Base-by-base conservation (phyloP, 2,888 invertebrate genomes). In the Metalampra italica region DNA sequence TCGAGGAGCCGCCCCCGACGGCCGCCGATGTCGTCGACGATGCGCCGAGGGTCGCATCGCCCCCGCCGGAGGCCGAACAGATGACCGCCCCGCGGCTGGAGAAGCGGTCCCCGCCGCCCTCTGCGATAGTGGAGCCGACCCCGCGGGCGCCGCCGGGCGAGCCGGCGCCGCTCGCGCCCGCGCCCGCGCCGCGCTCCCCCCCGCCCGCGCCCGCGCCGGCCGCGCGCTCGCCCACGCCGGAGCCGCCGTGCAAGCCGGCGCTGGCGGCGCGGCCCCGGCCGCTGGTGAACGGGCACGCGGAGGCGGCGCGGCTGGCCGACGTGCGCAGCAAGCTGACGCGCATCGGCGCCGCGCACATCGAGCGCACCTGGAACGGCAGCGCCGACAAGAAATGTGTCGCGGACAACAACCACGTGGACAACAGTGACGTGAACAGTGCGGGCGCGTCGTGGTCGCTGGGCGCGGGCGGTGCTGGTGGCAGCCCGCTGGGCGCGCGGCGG, bases 91-190 rank as follows among this genome's bases (percentile, higher is more conserved):
- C 13, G 3, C 51, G 55, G 4, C 52, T 49, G 8, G 66, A 65
- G 45, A 61, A 62, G 39, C 62, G 79, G 3, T 66, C 75, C 1
- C 78, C 78, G 36, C 36, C 36, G 36, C 36, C 11, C 4, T 74
- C 67, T 65, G 90, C 88, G 22, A 66, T 78, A 43, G 90, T 90
- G 59, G 92, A 68, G 58, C 84, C 86, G 29, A 72, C 68, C 30
- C 71, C 76, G 29, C 75, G 80, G 14, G 57, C 72, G 12, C 67
- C 73, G 4, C 75, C 67, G 1, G 71, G 90, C 64, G 53, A 85
- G 29, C 47, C 64, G 66, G 39, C 66, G 77, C 43, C 50, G 45
- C 54, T 80, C 55, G 44, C 50, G 36, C 36, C 22, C 22, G 2
- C 36, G 36, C 36, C 36, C n/a, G 52, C 4, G 49, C 46, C 4